Conservation (phyloP, 2,888 invertebrate genomes). For the Hyppa rectilinea region DNA sequence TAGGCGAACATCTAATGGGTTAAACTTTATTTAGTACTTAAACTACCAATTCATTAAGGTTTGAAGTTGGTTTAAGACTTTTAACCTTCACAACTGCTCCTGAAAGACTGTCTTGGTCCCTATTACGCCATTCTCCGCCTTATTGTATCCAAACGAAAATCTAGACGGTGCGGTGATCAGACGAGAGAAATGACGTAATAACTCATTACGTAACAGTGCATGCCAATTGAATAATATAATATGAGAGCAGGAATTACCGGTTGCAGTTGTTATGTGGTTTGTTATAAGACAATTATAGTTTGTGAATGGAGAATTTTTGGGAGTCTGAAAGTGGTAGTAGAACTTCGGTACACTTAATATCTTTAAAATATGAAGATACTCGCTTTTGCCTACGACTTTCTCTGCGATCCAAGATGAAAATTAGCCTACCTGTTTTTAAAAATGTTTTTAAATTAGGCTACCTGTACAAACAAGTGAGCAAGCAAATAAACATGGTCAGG, state of each 20-base stretch:
- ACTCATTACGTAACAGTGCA: slow-evolving; percentile 45
- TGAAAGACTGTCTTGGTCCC: neutral
- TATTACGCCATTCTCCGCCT: neutral
- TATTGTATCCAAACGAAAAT: neutral
- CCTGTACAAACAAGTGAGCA: too few species aligned
- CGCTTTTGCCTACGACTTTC: too few species aligned
- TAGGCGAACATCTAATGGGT: too few species aligned
- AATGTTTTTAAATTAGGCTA: too few species aligned
- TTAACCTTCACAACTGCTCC: neutral
- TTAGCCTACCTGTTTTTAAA: too few species aligned
- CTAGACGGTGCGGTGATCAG: slow-evolving; percentile 41
- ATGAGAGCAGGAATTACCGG: slow-evolving; percentile 44
- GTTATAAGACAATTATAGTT: slow-evolving; percentile 17
- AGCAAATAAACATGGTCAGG: too few species aligned
- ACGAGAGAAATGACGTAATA: slow-evolving; percentile 54
- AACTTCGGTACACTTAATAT: too few species aligned
- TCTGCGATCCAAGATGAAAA: too few species aligned
- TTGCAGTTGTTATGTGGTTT: slow-evolving; percentile 20
- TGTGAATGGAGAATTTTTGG: slow-evolving; percentile 25
- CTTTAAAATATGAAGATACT: too few species aligned
- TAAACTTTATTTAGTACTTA: too few species aligned
- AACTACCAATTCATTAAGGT: too few species aligned
- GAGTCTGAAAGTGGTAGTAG: slow-evolving; percentile 26
- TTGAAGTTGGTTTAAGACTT: too few species aligned
- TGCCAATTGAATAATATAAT: slow-evolving; percentile 55